Evolutionary conservation across 2,888 invertebrate genomes (phyloP).

Genomic region (Plagodis dolabraria): DNA sequence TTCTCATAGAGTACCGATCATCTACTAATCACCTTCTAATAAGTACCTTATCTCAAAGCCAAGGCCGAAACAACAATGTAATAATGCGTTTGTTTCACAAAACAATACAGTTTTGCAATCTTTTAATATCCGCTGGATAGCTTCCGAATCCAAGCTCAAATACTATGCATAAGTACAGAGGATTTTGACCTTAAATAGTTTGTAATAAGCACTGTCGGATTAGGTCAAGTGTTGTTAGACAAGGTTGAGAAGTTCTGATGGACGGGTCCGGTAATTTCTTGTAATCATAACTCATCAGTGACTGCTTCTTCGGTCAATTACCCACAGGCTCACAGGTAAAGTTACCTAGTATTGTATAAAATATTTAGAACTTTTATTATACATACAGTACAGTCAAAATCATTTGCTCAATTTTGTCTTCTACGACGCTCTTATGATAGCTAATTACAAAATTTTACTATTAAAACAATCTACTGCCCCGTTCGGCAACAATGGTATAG

Average conservation of each 20-base stretch:
- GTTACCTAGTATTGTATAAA: no score
- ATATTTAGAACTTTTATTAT: no score
- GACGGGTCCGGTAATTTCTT: constrained; percentile 15
- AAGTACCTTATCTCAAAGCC: constrained; percentile 31
- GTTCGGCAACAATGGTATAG: no score
- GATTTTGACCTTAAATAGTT: constrained; percentile 30
- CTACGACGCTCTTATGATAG: no score
- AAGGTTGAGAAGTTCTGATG: constrained; percentile 13
- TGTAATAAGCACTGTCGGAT: constrained; percentile 14
- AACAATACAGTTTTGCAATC: constrained; percentile 36
- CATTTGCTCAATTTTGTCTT: no score
- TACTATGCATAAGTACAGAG: constrained; percentile 12
- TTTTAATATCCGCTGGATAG: constrained; percentile 30
- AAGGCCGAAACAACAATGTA: constrained; percentile 37
- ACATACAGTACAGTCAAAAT: no score
- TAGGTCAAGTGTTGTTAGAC: constrained; percentile 15
- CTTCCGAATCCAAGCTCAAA: constrained; percentile 34
- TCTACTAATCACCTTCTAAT: no score
- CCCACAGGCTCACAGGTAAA: not conserved
- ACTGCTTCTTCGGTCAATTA: constrained; percentile 7
- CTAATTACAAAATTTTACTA: no score
- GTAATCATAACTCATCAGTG: constrained; percentile 11
- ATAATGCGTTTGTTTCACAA: constrained; percentile 30
- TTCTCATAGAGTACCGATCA: no score
- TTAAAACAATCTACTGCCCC: no score